These are phyloP conservation scores for Tragelaphus buxtoni DNA, from an alignment of 2,113 vertebrate genomes.

Conservation along the genomic window DNA sequence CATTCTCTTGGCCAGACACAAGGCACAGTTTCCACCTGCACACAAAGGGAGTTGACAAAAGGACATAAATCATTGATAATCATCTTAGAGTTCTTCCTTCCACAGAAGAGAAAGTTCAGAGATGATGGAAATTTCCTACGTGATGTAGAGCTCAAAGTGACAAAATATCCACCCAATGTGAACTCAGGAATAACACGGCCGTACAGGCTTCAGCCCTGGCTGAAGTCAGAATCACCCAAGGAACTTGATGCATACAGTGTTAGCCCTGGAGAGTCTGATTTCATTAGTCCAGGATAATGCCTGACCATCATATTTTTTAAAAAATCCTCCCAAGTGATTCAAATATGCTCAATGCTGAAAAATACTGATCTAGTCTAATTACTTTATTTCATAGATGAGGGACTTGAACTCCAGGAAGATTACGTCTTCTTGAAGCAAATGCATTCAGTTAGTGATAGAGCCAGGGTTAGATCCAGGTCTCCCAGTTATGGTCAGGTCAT, in stretches of 20 bases:
- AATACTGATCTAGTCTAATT: neutral
- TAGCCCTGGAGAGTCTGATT: neutral
- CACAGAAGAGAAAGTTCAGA: neutral
- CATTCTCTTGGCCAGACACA: neutral
- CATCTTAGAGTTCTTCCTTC: neutral
- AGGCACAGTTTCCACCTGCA: neutral
- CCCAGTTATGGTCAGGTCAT: neutral
- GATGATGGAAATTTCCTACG: neutral
- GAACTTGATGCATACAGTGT: neutral
- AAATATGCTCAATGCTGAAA: neutral
- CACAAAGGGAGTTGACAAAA: neutral
- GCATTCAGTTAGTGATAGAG: neutral
- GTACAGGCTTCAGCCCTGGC: neutral
- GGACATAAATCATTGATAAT: neutral
- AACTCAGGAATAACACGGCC: neutral
- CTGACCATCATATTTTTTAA: neutral
- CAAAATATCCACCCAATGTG: neutral
- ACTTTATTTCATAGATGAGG: neutral
- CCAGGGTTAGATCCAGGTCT: neutral
- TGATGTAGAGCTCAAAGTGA: neutral
- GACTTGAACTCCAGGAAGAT: neutral
- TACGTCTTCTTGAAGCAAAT: neutral
- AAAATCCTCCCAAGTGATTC: neutral
- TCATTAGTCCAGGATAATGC: neutral
- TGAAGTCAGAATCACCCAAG: neutral